Evolutionary conservation across 2,888 invertebrate genomes (phyloP), one percentile per base, ranked within the genome.

Genomic region (Hedychridium roseum): DNA sequence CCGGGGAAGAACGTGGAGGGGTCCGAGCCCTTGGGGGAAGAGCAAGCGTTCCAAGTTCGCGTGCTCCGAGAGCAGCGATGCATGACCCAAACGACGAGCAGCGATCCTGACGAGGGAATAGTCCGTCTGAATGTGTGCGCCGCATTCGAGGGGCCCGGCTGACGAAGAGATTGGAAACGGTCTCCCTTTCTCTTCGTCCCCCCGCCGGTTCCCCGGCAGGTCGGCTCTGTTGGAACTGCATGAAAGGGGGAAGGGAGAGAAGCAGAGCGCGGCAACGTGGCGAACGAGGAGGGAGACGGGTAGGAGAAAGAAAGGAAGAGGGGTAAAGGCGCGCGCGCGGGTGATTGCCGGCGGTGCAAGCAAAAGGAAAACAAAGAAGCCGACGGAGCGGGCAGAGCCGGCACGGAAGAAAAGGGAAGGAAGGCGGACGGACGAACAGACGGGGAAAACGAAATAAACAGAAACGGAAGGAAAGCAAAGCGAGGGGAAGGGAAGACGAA

Each of bases 141-240:
- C 41, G 54, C 30, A 54, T 43, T 46, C 42, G 46, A 42, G 50
- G 44, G 54, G 50, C 56, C 26, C 53, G 54, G 47, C 58, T 55
- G 61, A 54, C 60, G 61, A 64, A 66, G 60, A 57, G 59, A 58
- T 51, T 44, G 54, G 52, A 58, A 60, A 46, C 50, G 54, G 51
- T 35, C 57, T 54, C 54, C 43, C 51, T 57, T 54, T 47, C n/a
- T n/a, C n/a, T n/a, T 54, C 57, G 57, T 50, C 50, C 15, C n/a
- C 54, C 30, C 54, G 51, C 32, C 38, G 41, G 48, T 42, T 42
- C 39, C 42, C 46, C 46, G 42, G 34, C 18, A 50, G 35, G 34
- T 26, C 40, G 50, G 35, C 36, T 38, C 28, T 9, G n/a, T n/a
- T n/a, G 5, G 28, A 14, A 37, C 37, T 21, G 27, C 7, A 4